Percentiles rank a stretch among this genome's conserved stretches.
These are phyloP conservation scores for Conistra vaccinii DNA, from an alignment of 2,888 invertebrate species.

Conservation along the genomic window DNA sequence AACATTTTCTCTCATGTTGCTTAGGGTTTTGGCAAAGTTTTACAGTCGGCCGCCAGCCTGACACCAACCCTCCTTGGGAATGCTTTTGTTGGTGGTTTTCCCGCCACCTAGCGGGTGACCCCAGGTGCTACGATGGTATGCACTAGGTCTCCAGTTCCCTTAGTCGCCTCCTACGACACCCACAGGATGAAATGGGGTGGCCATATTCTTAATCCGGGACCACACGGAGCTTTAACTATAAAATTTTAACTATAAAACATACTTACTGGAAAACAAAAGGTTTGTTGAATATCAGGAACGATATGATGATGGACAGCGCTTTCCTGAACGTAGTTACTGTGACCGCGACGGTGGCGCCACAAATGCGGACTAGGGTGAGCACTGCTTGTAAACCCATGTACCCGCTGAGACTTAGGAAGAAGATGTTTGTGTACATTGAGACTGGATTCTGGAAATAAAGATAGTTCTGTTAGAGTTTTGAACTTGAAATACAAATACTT, in stretches of 20 bases:
- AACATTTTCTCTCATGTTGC: no score
- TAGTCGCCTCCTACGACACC: no score
- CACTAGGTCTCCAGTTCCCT: no score
- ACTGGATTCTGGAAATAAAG: slow-evolving; percentile 91
- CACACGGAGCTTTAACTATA: no score
- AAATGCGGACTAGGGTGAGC: slow-evolving; percentile 95
- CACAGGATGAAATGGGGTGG: no score
- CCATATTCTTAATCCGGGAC: no score
- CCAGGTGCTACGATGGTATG: no score
- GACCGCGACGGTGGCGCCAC: slow-evolving; percentile 98
- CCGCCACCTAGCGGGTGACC: no score
- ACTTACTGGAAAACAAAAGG: slow-evolving; percentile 98
- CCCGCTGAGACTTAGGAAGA: slow-evolving; percentile 96
- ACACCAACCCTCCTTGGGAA: no score
- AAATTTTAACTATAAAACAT: slow-evolving; percentile 1
- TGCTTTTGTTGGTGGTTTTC: no score
- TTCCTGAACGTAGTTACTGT: slow-evolving; percentile 98
- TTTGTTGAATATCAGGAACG: slow-evolving; percentile 98
- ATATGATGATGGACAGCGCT: slow-evolving; percentile 97
- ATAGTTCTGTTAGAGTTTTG: not conserved
- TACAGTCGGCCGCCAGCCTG: no score
- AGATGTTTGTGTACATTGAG: slow-evolving; percentile 95
- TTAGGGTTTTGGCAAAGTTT: no score
- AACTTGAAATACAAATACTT: not conserved
- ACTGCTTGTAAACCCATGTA: slow-evolving; percentile 98